These are phyloP conservation scores for Elanoides forficatus DNA, from an alignment of 2,113 vertebrate species.

Conservation along the genomic window DNA sequence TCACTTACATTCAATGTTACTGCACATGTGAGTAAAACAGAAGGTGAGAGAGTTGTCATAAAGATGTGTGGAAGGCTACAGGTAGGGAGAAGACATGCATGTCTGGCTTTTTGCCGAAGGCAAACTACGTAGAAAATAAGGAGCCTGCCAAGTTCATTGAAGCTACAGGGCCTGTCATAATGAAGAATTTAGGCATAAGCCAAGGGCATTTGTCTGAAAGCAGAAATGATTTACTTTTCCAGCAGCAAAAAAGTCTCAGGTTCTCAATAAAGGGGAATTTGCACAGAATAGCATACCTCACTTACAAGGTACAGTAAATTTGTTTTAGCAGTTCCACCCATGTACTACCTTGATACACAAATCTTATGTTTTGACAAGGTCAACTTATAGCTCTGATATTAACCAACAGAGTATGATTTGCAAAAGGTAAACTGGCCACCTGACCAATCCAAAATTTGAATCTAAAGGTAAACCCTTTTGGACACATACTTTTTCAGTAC, in stretches of 20 bases:
- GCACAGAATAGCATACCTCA: background rate
- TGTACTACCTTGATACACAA: background rate
- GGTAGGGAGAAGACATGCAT: background rate
- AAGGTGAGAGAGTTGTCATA: background rate
- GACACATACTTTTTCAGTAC: background rate
- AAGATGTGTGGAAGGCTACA: background rate
- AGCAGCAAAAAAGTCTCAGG: background rate
- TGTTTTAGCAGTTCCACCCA: background rate
- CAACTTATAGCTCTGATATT: background rate
- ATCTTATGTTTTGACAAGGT: background rate
- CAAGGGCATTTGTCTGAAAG: background rate
- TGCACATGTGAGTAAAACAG: background rate
- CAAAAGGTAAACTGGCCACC: background rate
- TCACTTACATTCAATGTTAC: background rate
- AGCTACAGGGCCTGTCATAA: background rate
- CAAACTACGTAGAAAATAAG: background rate
- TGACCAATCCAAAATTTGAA: background rate
- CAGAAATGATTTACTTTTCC: background rate
- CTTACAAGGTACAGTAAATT: background rate
- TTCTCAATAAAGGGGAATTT: background rate
- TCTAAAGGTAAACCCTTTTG: background rate
- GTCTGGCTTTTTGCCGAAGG: background rate
- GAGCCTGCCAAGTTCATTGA: background rate
- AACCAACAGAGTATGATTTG: background rate
- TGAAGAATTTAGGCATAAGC: background rate